Percentiles rank a stretch among this genome's conserved stretches.
Evolutionary conservation across 2,797 vertebrate genomes (phyloP).

Genomic region (Leuciscus waleckii): DNA sequence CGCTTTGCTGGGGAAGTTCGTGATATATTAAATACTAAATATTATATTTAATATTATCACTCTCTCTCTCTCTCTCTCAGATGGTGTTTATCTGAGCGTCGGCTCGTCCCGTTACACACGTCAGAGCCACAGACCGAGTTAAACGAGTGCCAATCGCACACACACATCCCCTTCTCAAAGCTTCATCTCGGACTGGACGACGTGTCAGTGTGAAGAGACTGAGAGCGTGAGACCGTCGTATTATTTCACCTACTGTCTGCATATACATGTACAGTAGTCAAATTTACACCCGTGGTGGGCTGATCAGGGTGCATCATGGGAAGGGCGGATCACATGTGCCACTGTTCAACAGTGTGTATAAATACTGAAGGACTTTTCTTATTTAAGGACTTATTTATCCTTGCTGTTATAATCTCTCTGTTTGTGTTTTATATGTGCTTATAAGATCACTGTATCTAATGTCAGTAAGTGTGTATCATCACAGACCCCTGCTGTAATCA

Average conservation of each 20-base stretch:
- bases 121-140: background rate
- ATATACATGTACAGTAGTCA: background rate
- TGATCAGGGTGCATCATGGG: constrained; percentile 11
- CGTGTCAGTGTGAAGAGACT: background rate
- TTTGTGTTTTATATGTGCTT: constrained; percentile 22
- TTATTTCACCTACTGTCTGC: background rate
- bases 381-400: background rate
- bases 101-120: background rate
- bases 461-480: background rate
- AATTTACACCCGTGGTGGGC: background rate
- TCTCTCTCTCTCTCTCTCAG: constrained; percentile 2
- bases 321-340: constrained; percentile 1
- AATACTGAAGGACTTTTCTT: background rate
- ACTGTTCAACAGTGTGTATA: background rate
- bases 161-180: background rate
- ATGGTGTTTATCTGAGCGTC: background rate
- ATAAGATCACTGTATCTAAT: background rate
- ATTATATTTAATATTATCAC: no score
- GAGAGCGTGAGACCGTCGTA: background rate
- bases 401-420: background rate
- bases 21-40: no score
- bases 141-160: constrained; percentile 24
- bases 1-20: no score
- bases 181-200: background rate
- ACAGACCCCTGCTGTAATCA: background rate